phyloP scores from a whole-genome alignment of 2,888 invertebrate genomes.

The Cordylochernes scorpioides region DNA sequence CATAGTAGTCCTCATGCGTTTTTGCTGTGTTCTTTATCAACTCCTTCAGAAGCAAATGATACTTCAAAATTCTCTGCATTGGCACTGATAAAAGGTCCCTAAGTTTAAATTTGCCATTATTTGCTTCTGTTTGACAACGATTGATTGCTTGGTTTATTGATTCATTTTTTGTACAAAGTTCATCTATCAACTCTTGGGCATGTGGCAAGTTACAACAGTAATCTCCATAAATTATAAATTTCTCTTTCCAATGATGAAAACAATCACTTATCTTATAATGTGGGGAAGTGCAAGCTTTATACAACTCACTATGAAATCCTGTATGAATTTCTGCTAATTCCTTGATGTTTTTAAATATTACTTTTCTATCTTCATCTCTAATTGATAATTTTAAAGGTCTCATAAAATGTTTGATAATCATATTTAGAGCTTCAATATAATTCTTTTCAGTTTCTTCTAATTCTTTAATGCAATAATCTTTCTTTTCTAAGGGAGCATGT shows the following conservation, averaged over 20 bases:
- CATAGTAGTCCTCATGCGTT: conserved; percentile 52
- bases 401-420: conserved; percentile 32
- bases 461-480: conserved; percentile 53
- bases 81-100: conserved; percentile 87
- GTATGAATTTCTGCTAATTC: conserved; percentile 61
- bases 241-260: conserved; percentile 67
- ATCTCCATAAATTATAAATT: conserved; percentile 72
- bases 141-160: conserved; percentile 34
- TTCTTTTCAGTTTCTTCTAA: conserved; percentile 87
- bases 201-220: conserved; percentile 78
- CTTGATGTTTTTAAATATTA: conserved; percentile 69
- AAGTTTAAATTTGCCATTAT: conserved; percentile 75
- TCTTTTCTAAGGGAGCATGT: conserved; percentile 35
- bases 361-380: conserved; percentile 41
- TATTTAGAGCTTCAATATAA: conserved; percentile 72
- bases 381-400: conserved; percentile 34
- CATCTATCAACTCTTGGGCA: conserved; percentile 61
- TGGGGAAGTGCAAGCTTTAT: conserved; percentile 31
- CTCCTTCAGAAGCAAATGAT: conserved; percentile 53
- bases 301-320: conserved; percentile 50
- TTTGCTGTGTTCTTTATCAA: conserved; percentile 25
- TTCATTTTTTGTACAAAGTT: conserved; percentile 38
- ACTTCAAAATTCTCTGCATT: conserved; percentile 92
- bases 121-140: conserved; percentile 77
- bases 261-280: conserved; percentile 39